Evolutionary conservation across 2,113 vertebrate genomes (phyloP).

Genomic region (Strix aluco): DNA sequence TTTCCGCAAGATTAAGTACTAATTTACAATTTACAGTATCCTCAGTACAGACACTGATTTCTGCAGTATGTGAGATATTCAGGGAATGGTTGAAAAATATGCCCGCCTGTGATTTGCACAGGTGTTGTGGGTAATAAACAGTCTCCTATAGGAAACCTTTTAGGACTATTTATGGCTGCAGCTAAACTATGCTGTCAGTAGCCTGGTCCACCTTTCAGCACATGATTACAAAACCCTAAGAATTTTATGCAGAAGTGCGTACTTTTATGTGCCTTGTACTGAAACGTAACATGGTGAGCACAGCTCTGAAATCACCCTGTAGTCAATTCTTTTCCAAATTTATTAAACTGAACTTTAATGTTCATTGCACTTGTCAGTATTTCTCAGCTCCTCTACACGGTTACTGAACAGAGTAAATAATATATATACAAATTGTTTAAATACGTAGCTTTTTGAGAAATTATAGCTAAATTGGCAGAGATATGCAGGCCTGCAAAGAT

Average conservation of each 20-base stretch:
- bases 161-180: neutral
- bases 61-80: neutral
- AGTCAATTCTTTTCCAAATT: neutral
- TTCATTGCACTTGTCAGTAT: neutral
- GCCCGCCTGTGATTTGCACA: neutral
- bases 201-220: neutral
- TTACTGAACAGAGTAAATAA: neutral
- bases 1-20: neutral
- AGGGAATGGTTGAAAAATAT: neutral
- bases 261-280: neutral
- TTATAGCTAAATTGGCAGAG: neutral
- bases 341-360: neutral
- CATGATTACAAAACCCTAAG: neutral
- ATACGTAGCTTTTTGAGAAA: neutral
- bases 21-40: neutral
- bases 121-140: neutral
- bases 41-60: neutral
- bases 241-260: neutral
- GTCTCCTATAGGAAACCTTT: neutral
- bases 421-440: neutral
- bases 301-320: neutral
- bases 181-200: neutral
- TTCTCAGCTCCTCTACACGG: neutral
- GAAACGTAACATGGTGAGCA: rapidly evolving
- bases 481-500: neutral